Evolutionary conservation across 2,113 vertebrate genomes (phyloP), one percentile per base, ranked within the genome.

Genomic region (Cettia cetti): DNA sequence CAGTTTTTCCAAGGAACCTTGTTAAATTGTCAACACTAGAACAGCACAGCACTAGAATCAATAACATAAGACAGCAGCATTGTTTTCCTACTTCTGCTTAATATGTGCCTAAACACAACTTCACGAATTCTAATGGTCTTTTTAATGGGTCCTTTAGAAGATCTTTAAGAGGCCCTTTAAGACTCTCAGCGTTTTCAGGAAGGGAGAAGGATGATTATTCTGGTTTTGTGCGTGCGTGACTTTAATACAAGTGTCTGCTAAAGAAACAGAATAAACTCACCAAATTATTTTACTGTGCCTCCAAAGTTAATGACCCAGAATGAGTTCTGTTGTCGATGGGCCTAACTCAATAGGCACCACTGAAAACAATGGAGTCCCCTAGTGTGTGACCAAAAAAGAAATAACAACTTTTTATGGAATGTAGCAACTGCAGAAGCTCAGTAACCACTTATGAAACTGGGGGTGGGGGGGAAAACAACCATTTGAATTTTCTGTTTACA

Each of bases 361-460:
- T 45, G 96, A 96, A 95, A 97, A 96, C 95, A 95, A 96, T 96
- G 95, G 92, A 96, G 93, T 94, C 95, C 72, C 95, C 95, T 82
- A 96, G 94, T 90, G 95, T 92, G 95, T 92, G 95, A 97, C 95
- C 94, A 88, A 97, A 95, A 96, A 95, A 95, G 94, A 96, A 96
- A 94, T 93, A 94, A 95, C 75, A 95, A 90, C 94, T 81, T 95
- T 94, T 97, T 92, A 92, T 95, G 90, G 96, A 97, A 96, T 96
- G 95, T 56, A 93, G 95, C 96, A 96, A 97, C 92, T 96, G 94
- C 87, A 96, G 94, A 97, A 96, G 96, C 87, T 96, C 87, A 86
- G 79, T 88, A 96, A 96, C 90, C 95, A 94, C 93, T 97, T 95
- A 94, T 60, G 90, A 95, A 96, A 94, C 86, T 78, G 68, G 56